A percentile compares a stretch with the other conserved stretches of the same genome.
Evolutionary conservation across 2,888 invertebrate species (phyloP).

Genomic region (Poecilus cupreus): DNA sequence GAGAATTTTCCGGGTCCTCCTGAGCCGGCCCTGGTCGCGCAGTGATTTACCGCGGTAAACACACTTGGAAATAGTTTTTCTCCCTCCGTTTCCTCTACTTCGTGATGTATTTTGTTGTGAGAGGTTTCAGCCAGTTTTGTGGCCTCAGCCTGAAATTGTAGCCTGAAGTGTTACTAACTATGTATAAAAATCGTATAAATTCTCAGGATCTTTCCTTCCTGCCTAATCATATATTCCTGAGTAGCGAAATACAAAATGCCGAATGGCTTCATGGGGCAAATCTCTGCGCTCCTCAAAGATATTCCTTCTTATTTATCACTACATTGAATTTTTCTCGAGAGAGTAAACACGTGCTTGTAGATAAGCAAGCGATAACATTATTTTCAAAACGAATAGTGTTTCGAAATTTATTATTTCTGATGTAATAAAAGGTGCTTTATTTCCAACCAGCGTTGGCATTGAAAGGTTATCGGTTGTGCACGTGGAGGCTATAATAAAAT

Average conservation of each 20-base stretch:
- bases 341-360: neutral
- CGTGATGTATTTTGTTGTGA: constrained; percentile 30
- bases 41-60: constrained; percentile 27
- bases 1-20: neutral
- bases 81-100: neutral
- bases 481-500: no score
- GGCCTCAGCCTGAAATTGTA: constrained; percentile 16
- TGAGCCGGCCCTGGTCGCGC: neutral
- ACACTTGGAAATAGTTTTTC: constrained; percentile 40
- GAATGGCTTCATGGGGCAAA: neutral
- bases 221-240: constrained; percentile 41
- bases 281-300: neutral
- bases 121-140: constrained; percentile 12
- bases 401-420: no score
- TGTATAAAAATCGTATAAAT: constrained; percentile 39
- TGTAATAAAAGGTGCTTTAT: no score
- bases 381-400: no score
- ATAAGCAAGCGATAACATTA: no score
- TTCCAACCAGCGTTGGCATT: no score
- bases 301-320: neutral
- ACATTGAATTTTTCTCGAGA: neutral
- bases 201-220: constrained; percentile 7
- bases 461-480: no score
- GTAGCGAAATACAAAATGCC: constrained; percentile 11
- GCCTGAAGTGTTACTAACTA: constrained; percentile 34